Evolutionary conservation across 2,797 vertebrate species (phyloP), one percentile per base, ranked within the genome.

Genomic region (Thaleichthys pacificus): DNA sequence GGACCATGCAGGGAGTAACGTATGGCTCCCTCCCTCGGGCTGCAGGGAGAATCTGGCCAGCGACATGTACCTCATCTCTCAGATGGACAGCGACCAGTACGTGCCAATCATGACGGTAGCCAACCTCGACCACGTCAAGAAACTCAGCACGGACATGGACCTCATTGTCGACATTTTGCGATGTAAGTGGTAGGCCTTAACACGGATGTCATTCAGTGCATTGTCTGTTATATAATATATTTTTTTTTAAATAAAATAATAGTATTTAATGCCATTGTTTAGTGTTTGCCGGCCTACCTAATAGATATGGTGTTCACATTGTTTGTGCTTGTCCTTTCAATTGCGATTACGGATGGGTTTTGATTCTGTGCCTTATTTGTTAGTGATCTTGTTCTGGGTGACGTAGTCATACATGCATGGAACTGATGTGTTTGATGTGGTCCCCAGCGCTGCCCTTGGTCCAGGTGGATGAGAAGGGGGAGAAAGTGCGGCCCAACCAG

Each of bases 41-140:
- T 56, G 5, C 93, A 99, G 98, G 91, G 97, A 99, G 93, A 99
- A 99, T 88, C 95, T 99, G 84, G 97, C 97, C 92, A 98, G 96
- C 86, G 98, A 99, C 93, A 99, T 99, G 96, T 99, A 99, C 92
- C 97, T 99, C 91, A 98, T 98, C 93, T 99, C 97, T 71, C 97
- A 99, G 91, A 99, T 99, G 98, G 98, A 99, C 91, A 99, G 97
- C 78, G 98, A 99, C 94, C 98, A 99, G 85, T 99, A 99, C 72
- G 96, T 99, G 94, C 98, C 98, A 94, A 97, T 99, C 67, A 93
- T 97, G 90, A 99, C 97, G 0, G 95, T 99, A 90, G 98, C 98
- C 86, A 99, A 98, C 89, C 95, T 99, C 79, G 97, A 99, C 93
- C 97, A 97, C 73, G 93, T 99, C 90, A 99, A 99, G 86, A 99